These are phyloP conservation scores for Agrilus cyanescens DNA, from an alignment of 2,888 invertebrate genomes.

Conservation along the genomic window DNA sequence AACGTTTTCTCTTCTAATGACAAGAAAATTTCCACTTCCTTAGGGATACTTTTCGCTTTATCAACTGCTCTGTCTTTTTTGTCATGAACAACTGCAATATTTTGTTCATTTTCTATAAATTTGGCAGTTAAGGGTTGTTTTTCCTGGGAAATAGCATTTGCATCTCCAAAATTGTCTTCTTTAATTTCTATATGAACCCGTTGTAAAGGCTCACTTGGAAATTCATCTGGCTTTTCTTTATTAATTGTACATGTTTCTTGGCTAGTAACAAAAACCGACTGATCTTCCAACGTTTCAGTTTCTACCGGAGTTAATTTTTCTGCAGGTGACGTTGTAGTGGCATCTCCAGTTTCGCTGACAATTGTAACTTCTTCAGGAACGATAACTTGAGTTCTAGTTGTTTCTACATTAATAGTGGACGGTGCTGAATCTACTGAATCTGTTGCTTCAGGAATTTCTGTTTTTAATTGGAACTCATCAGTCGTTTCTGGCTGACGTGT, in stretches of 20 bases:
- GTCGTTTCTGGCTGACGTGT: no score
- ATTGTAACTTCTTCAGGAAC: conserved; percentile 6
- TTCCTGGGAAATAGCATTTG: not conserved
- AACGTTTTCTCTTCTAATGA: conserved; percentile 36
- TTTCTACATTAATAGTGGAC: not conserved
- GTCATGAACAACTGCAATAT: not conserved
- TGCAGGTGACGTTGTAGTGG: no score
- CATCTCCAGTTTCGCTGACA: no score
- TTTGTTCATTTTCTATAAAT: no score
- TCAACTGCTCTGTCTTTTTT: not conserved
- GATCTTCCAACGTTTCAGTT: no score
- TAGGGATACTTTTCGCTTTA: conserved; percentile 3
- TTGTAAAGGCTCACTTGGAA: not conserved
- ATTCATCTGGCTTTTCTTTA: not conserved
- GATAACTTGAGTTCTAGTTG: not conserved
- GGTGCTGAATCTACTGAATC: not conserved
- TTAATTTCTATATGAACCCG: not conserved
- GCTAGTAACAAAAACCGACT: no score
- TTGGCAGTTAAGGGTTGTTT: not conserved
- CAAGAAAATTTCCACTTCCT: conserved; percentile 28
- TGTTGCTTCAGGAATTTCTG: conserved; percentile 2
- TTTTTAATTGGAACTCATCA: not conserved
- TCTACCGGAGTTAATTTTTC: no score
- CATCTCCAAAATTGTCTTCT: not conserved
- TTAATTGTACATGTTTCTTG: no score